Conservation (phyloP, 2,888 invertebrate genomes). For the Drosophila limbata region DNA sequence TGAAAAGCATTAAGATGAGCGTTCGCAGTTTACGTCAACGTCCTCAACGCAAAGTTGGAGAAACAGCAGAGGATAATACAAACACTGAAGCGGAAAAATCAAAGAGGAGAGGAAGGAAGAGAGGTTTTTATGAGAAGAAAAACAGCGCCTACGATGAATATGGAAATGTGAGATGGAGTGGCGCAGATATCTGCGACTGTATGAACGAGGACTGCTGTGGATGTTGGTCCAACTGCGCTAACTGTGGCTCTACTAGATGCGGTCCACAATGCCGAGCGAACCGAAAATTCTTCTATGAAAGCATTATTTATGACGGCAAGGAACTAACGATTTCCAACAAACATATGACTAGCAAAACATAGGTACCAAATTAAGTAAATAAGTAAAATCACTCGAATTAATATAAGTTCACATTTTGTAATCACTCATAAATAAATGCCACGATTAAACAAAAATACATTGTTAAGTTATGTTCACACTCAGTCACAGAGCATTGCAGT, state of each 20-base stretch:
- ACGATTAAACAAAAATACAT: background rate
- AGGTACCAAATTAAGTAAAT: background rate
- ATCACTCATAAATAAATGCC: background rate
- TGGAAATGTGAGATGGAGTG: slow-evolving; percentile 88
- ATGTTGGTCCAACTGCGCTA: slow-evolving; percentile 93
- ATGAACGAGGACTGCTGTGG: slow-evolving; percentile 91
- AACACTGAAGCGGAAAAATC: slow-evolving; percentile 88
- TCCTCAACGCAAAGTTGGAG: slow-evolving; percentile 57
- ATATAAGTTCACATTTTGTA: background rate
- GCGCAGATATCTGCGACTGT: slow-evolving; percentile 94
- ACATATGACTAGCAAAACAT: slow-evolving; percentile 51
- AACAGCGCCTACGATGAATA: slow-evolving; percentile 88
- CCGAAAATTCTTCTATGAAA: slow-evolving; percentile 92
- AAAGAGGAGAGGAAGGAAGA: slow-evolving; percentile 88
- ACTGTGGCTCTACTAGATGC: slow-evolving; percentile 91
- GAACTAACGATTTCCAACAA: slow-evolving; percentile 85
- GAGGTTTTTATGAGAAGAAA: slow-evolving; percentile 49
- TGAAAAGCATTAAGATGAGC: slow-evolving; percentile 27
- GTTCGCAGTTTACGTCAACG: slow-evolving; percentile 65
- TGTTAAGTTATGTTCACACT: no score
- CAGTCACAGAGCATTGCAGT: no score
- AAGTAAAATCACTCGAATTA: background rate
- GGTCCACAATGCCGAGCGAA: slow-evolving; percentile 92
- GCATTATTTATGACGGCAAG: slow-evolving; percentile 92
- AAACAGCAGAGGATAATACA: slow-evolving; percentile 79